A percentile compares a stretch with the other conserved stretches of the same genome.
phyloP scores from a whole-genome alignment of 2,797 vertebrate genomes.

The Mus spretus region DNA sequence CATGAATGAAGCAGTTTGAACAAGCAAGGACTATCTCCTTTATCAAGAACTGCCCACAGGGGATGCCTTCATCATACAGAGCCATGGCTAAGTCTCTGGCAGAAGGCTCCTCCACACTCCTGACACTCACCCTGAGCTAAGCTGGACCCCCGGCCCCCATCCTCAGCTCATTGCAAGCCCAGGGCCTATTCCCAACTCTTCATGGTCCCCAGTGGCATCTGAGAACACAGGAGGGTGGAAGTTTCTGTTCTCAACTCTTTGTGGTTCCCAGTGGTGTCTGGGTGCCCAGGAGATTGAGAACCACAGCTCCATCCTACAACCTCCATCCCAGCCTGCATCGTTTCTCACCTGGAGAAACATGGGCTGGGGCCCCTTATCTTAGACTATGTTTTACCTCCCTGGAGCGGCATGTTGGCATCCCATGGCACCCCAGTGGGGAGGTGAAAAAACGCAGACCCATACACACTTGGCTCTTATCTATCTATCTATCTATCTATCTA shows the following conservation, averaged over 20 bases:
- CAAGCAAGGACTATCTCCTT: background rate
- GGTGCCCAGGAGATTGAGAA: background rate
- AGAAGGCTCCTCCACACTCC: background rate
- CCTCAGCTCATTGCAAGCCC: background rate
- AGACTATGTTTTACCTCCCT: background rate
- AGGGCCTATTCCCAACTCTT: background rate
- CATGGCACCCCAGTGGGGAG: background rate
- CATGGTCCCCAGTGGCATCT: background rate
- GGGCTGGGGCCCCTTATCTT: background rate
- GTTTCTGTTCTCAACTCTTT: background rate
- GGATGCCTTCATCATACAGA: background rate
- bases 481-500: background rate
- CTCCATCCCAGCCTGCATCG: background rate
- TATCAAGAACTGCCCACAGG: background rate
- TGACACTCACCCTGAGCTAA: background rate
- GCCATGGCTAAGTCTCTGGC: background rate
- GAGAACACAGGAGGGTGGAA: background rate
- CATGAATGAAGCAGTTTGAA: background rate
- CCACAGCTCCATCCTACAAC: background rate
- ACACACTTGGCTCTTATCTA: background rate
- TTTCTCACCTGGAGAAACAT: background rate
- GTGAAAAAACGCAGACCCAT: background rate
- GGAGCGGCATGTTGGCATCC: background rate
- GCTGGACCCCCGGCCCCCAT: no score
- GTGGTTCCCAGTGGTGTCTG: background rate